phyloP scores from a whole-genome alignment of 2,797 vertebrate genomes.

The Peromyscus melanophrys region DNA sequence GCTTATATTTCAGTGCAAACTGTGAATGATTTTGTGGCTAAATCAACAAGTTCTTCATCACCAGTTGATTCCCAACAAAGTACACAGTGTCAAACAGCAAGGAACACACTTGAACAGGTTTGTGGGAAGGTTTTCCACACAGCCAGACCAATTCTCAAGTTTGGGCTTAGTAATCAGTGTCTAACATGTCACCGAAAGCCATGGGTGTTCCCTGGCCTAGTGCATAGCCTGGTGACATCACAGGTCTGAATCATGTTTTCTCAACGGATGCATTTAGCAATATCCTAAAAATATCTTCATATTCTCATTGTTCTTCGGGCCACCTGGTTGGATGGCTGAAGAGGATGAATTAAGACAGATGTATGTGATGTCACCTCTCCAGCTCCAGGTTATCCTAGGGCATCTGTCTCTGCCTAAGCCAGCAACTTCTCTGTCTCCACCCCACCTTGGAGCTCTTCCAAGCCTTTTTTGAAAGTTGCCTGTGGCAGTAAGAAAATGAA shows the following conservation, averaged over 20 bases:
- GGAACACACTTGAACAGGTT: neutral
- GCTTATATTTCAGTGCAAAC: neutral
- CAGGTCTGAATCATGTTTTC: conserved; percentile 25
- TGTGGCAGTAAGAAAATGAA: neutral
- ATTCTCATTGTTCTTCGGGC: neutral
- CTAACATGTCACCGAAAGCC: neutral
- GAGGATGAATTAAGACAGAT: conserved; percentile 1
- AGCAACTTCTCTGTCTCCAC: neutral
- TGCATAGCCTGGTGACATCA: neutral
- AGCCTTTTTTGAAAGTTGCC: conserved; percentile 5
- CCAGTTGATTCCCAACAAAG: neutral
- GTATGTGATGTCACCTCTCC: neutral
- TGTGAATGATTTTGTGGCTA: conserved; percentile 3
- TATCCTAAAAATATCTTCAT: conserved; percentile 42
- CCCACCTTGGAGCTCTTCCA: neutral
- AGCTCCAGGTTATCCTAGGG: neutral
- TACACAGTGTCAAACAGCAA: neutral
- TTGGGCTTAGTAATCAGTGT: neutral
- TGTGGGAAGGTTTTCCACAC: neutral
- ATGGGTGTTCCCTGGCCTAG: neutral
- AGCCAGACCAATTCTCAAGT: neutral
- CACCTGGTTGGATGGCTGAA: neutral
- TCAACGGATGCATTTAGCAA: conserved; percentile 31
- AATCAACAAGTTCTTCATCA: neutral
- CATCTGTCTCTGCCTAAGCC: neutral